These are phyloP conservation scores for Ranitomeya variabilis DNA, from an alignment of 2,113 vertebrate species.

Conservation along the genomic window DNA sequence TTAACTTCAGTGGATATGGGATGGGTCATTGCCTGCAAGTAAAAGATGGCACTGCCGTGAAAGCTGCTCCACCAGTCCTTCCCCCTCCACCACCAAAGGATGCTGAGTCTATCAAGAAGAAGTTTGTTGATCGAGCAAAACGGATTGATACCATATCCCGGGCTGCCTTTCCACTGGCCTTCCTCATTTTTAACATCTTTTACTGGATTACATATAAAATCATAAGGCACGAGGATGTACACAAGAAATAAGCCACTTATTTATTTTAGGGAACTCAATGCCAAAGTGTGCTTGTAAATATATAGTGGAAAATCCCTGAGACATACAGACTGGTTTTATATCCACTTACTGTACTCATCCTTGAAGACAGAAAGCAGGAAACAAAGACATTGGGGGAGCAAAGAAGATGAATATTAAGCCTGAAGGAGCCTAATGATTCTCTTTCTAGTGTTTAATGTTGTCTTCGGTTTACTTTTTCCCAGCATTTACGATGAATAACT, in stretches of 20 bases:
- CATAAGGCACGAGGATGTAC: conserved; percentile 91
- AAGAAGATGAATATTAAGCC: conserved; percentile 51
- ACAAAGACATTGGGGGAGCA: conserved; percentile 60
- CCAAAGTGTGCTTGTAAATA: conserved; percentile 78
- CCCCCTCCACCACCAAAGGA: conserved; percentile 82
- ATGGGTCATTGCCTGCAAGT: conserved; percentile 90
- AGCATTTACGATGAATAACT: conserved; percentile 62
- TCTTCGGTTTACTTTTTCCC: conserved; percentile 61
- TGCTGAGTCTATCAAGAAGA: conserved; percentile 89
- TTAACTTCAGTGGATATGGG: conserved; percentile 92
- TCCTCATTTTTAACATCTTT: conserved; percentile 99
- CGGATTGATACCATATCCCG: conserved; percentile 97
- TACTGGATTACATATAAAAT: conserved; percentile 99
- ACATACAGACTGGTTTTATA: conserved; percentile 66
- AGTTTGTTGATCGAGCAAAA: conserved; percentile 97
- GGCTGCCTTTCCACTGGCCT: conserved; percentile 94
- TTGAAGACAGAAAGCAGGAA: conserved; percentile 63
- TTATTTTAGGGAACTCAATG: conserved; percentile 65
- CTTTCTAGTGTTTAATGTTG: conserved; percentile 43
- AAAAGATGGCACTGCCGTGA: conserved; percentile 86
- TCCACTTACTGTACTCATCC: conserved; percentile 41
- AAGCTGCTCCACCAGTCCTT: conserved; percentile 75
- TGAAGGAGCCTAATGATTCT: conserved; percentile 61
- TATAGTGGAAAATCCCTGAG: conserved; percentile 73
- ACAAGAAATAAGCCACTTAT: conserved; percentile 78